Conservation (phyloP, 53 echinoderm and acorn worm species). For the Zoroaster sp. region DNA sequence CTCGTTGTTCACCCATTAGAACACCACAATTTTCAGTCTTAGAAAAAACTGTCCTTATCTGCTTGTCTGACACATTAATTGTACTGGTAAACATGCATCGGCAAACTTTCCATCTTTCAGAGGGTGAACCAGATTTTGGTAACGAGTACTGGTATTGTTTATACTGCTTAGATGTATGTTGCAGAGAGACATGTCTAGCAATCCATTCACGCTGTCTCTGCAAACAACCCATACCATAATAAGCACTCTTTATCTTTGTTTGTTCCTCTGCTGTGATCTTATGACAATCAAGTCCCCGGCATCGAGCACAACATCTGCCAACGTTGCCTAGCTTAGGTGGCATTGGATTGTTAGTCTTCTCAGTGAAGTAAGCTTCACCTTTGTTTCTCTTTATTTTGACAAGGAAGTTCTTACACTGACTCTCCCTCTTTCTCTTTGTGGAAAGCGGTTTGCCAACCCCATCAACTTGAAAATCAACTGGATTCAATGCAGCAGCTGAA, state of each 20-base stretch:
- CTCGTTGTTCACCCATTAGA: not conserved
- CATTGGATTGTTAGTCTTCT: not conserved
- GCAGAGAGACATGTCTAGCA: not conserved
- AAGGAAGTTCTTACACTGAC: not conserved
- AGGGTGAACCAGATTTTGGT: not conserved
- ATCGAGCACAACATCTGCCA: not conserved
- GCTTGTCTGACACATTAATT: not conserved
- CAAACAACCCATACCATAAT: constrained; percentile 48
- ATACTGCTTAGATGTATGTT: too few species aligned
- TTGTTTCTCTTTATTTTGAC: not conserved
- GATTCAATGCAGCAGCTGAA: too few species aligned
- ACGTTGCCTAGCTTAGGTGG: not conserved
- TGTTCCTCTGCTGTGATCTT: not conserved
- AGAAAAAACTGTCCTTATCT: constrained; percentile 3
- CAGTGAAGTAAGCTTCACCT: not conserved
- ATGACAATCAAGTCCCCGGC: not conserved
- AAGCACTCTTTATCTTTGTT: constrained; percentile 19
- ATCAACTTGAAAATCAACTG: too few species aligned
- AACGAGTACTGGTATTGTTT: not conserved
- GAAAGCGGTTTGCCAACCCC: too few species aligned
- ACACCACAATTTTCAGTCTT: constrained; percentile 3
- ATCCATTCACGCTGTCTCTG: constrained; percentile 61
- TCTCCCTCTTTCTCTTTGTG: not conserved
- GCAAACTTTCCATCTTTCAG: not conserved
- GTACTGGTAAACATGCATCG: not conserved